Evolutionary conservation across 2,113 vertebrate species (phyloP).

Genomic region (Mellivora capensis): DNA sequence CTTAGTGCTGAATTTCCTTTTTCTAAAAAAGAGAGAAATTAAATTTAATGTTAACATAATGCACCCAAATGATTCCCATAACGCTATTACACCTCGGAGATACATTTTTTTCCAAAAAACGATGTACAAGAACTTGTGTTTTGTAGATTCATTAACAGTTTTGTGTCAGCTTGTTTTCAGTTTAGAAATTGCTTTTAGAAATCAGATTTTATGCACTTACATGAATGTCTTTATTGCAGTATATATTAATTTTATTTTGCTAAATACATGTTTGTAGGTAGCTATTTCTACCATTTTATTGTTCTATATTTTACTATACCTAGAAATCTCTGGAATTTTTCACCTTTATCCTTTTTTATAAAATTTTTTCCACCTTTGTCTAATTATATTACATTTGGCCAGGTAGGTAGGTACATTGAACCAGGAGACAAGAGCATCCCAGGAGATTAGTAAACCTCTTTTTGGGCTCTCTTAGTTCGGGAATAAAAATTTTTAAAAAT

Average conservation of each 20-base stretch:
- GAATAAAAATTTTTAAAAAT: not conserved
- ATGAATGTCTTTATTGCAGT: not conserved
- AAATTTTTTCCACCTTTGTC: not conserved
- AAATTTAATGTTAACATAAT: not conserved
- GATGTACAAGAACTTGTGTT: not conserved
- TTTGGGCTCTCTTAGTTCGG: not conserved
- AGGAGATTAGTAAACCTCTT: not conserved
- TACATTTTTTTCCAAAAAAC: not conserved
- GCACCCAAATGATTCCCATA: not conserved
- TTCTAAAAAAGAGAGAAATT: not conserved
- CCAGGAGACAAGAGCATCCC: not conserved
- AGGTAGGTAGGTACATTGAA: not conserved
- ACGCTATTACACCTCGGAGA: not conserved
- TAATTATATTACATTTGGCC: not conserved
- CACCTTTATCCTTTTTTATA: not conserved
- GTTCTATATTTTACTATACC: not conserved
- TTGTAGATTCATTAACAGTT: not conserved
- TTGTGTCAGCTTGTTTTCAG: not conserved
- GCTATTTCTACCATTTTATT: not conserved
- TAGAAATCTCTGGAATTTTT: not conserved
- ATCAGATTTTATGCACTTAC: not conserved
- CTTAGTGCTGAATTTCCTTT: not conserved
- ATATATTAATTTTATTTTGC: not conserved
- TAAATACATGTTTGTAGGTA: not conserved
- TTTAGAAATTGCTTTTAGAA: not conserved